A percentile compares a stretch with the other conserved stretches of the same genome.
Evolutionary conservation across 1,140 invertebrate genomes (phyloP).

Genomic region (Aphelenchoides besseyi): DNA sequence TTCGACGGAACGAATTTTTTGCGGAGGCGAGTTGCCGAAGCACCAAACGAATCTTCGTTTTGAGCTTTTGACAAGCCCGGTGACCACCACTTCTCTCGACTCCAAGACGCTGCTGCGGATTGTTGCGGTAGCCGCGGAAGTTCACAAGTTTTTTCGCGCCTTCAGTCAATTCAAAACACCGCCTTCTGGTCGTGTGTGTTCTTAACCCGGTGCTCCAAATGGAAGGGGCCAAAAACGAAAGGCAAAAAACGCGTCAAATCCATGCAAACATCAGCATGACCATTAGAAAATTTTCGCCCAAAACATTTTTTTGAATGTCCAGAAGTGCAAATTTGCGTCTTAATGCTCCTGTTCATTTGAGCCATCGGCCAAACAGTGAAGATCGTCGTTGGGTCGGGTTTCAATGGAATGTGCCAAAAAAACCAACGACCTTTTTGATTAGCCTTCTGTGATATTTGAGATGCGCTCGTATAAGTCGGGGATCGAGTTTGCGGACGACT

Average conservation of each 20-base stretch:
- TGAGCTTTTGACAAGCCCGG: not conserved
- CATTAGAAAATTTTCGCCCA: slow-evolving; percentile 1
- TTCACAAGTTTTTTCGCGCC: not conserved
- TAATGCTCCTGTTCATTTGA: not conserved
- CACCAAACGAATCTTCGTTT: not conserved
- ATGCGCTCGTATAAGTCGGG: not conserved
- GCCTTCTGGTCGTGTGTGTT: too few relatives aligned
- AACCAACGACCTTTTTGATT: not conserved
- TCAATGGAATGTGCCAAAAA: not conserved
- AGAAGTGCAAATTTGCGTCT: not conserved
- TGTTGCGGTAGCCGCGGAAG: too few relatives aligned
- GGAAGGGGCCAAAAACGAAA: not conserved
- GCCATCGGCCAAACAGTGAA: not conserved
- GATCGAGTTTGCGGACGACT: too few relatives aligned
- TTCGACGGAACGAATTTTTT: slow-evolving; percentile 3
- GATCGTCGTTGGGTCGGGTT: slow-evolving; percentile 1
- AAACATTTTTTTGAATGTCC: slow-evolving; percentile 6
- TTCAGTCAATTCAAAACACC: not conserved
- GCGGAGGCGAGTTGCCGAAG: not conserved
- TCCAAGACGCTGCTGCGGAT: not conserved
- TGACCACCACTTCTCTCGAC: not conserved
- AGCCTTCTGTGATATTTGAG: not conserved
- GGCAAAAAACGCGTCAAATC: not conserved
- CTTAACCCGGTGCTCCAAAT: not conserved
- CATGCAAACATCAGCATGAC: not conserved